Percentiles rank a stretch among this genome's conserved stretches.
phyloP scores from a whole-genome alignment of 2,113 vertebrate genomes.

The Myotis lucifugus region DNA sequence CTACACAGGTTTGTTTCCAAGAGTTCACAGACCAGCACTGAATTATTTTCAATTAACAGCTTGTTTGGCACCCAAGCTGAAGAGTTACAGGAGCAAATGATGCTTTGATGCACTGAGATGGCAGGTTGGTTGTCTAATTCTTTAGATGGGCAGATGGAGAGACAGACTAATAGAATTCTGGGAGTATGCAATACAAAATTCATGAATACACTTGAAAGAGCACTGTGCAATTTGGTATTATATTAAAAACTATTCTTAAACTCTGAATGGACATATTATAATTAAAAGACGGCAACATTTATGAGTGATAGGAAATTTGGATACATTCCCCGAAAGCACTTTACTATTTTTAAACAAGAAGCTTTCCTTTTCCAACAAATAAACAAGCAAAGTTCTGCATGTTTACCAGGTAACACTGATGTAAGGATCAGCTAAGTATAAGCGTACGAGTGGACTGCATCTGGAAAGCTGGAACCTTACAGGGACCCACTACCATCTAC shows the following conservation, averaged over 20 bases:
- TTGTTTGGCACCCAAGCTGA: background rate
- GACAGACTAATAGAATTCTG: background rate
- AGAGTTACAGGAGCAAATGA: background rate
- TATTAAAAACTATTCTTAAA: background rate
- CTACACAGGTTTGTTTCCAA: background rate
- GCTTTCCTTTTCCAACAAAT: background rate
- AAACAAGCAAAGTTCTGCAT: background rate
- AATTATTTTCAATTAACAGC: conserved; percentile 29
- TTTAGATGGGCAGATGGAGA: background rate
- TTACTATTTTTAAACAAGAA: conserved; percentile 2
- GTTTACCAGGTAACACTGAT: background rate
- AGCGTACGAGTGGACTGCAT: background rate
- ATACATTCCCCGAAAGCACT: background rate
- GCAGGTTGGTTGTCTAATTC: background rate
- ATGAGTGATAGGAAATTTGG: background rate
- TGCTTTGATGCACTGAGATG: background rate
- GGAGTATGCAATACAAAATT: background rate
- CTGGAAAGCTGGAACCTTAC: background rate
- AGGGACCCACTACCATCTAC: background rate
- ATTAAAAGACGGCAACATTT: background rate
- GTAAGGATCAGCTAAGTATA: background rate
- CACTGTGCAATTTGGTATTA: background rate
- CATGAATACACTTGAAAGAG: background rate
- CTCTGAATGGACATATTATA: background rate
- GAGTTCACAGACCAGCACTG: background rate